Conservation (phyloP, 2,888 invertebrate species). For the Acleris literana region DNA sequence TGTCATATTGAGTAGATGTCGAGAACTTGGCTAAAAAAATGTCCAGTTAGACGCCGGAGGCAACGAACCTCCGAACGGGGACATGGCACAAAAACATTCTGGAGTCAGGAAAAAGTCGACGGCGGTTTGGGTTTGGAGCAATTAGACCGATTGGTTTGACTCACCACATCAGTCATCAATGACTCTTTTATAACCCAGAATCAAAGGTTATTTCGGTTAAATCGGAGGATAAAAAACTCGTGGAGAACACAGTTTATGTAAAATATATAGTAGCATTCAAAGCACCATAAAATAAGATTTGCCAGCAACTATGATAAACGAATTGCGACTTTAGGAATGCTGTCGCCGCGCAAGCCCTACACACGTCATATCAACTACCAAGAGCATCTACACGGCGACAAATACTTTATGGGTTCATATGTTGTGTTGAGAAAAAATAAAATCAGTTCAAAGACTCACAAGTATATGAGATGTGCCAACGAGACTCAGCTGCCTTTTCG, state of each 20-base stretch:
- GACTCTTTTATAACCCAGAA: neutral
- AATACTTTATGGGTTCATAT: too few relatives aligned
- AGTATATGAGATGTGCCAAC: too few relatives aligned
- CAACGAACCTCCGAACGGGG: constrained; percentile 68
- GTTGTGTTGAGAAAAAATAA: too few relatives aligned
- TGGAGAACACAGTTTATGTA: neutral
- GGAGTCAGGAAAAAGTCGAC: constrained; percentile 51
- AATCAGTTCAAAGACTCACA: too few relatives aligned
- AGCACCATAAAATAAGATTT: too few relatives aligned
- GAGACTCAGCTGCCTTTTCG: too few relatives aligned
- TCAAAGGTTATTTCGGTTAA: neutral
- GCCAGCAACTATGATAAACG: too few relatives aligned
- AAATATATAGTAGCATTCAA: neutral
- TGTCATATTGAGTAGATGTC: constrained; percentile 56
- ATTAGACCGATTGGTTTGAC: neutral
- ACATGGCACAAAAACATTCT: constrained; percentile 63
- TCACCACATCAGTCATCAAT: neutral
- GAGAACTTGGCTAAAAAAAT: constrained; percentile 62
- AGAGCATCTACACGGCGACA: too few relatives aligned
- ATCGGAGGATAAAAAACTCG: neutral
- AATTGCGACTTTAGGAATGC: too few relatives aligned
- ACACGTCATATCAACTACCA: too few relatives aligned
- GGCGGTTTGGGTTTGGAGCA: neutral
- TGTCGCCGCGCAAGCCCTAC: too few relatives aligned
- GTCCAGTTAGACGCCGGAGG: constrained; percentile 70